These are phyloP conservation scores for Conus ventricosus DNA, from an alignment of 1,140 invertebrate genomes.

Conservation along the genomic window DNA sequence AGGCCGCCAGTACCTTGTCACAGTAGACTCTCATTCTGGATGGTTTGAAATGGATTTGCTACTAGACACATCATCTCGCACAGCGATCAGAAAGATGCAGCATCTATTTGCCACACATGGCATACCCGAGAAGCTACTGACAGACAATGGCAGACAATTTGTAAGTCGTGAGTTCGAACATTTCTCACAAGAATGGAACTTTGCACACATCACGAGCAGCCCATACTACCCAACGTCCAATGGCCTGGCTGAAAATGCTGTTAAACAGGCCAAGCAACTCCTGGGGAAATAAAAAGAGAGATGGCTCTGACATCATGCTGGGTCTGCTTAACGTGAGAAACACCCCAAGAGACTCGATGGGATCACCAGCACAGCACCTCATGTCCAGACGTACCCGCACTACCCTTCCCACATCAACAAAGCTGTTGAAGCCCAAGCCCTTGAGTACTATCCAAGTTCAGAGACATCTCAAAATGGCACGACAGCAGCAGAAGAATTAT, in stretches of 20 bases:
- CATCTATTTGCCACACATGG: neutral
- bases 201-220: too few species aligned
- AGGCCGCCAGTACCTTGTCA: too few species aligned
- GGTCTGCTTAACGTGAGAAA: too few species aligned
- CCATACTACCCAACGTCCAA: too few species aligned
- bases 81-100: neutral
- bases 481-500: neutral
- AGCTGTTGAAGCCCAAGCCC: too few species aligned
- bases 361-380: too few species aligned
- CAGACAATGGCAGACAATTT: too few species aligned
- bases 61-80: conserved; percentile 11
- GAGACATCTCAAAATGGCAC: neutral
- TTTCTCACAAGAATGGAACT: too few species aligned
- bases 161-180: neutral
- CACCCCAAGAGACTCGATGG: too few species aligned
- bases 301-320: neutral
- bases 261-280: neutral
- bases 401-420: too few species aligned
- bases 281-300: neutral
- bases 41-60: too few species aligned
- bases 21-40: neutral
- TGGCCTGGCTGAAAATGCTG: neutral
- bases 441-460: neutral
- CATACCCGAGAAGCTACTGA: too few species aligned
- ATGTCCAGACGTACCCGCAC: neutral